Conservation (phyloP, 2,797 vertebrate species). For the Darevskia mixta region DNA sequence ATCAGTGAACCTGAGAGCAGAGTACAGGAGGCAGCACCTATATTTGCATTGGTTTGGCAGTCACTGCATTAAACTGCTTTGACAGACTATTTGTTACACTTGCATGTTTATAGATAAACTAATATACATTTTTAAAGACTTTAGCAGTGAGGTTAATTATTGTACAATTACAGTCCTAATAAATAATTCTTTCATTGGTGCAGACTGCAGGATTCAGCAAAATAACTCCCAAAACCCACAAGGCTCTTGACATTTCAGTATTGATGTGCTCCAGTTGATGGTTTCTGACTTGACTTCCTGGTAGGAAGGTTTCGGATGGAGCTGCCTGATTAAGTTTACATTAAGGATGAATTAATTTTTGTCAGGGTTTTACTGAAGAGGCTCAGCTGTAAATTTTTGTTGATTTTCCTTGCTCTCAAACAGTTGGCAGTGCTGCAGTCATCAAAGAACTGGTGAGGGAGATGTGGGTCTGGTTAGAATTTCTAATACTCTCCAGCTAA, state of each 20-base stretch:
- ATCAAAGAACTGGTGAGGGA: conserved; percentile 14
- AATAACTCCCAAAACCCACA: conserved; percentile 10
- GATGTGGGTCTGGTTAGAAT: conserved; percentile 26
- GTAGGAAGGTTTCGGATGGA: conserved; percentile 24
- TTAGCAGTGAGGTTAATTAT: conserved; percentile 43
- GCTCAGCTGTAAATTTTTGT: conserved; percentile 41
- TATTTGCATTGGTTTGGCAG: conserved; percentile 12
- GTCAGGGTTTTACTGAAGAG: conserved; percentile 8
- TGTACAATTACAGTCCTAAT: conserved; percentile 36
- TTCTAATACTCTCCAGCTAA: conserved; percentile 15
- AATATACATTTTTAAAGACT: not conserved
- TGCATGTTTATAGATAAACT: conserved; percentile 33
- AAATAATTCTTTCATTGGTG: conserved; percentile 33
- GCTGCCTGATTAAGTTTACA: conserved; percentile 29
- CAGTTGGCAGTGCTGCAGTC: conserved; percentile 17
- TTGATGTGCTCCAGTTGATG: conserved; percentile 18
- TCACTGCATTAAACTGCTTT: conserved; percentile 23
- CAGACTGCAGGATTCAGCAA: conserved; percentile 21
- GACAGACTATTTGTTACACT: conserved; percentile 16
- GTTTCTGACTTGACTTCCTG: conserved; percentile 34
- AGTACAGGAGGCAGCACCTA: conserved; percentile 2
- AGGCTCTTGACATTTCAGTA: conserved; percentile 20
- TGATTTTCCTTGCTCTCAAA: conserved; percentile 29
- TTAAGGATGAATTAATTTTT: conserved; percentile 10
- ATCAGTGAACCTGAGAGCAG: not conserved